Evolutionary conservation across 2,113 vertebrate species (phyloP).

Genomic region (Ardeotis arabs): DNA sequence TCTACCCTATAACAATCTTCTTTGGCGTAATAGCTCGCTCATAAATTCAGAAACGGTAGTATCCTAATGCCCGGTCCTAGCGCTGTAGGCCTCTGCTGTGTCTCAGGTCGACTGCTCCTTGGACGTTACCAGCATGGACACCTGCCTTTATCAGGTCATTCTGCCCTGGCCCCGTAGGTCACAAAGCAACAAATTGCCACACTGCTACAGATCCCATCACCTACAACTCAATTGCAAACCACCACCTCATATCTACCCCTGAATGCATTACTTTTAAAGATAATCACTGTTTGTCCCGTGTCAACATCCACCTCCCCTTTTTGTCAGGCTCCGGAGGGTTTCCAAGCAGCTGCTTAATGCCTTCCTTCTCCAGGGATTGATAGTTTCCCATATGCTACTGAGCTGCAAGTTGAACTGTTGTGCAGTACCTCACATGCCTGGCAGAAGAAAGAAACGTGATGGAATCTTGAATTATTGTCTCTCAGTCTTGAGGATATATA

Average conservation of each 20-base stretch:
- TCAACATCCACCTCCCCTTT: neutral
- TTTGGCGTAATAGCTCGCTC: neutral
- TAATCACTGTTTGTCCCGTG: neutral
- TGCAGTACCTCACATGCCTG: neutral
- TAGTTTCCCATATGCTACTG: conserved; percentile 11
- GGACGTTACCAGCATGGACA: fast-evolving
- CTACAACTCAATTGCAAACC: neutral
- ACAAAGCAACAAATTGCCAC: neutral
- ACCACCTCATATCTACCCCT: neutral
- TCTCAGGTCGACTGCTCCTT: neutral
- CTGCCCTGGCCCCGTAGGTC: neutral
- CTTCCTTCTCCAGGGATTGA: conserved; percentile 11
- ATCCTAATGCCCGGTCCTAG: neutral
- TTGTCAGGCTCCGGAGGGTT: neutral
- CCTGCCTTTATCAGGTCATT: neutral
- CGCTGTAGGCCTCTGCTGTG: neutral
- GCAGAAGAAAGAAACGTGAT: neutral
- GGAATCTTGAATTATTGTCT: neutral
- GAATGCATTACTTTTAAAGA: neutral
- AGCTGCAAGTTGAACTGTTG: conserved; percentile 1
- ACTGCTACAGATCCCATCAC: neutral
- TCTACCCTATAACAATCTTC: neutral
- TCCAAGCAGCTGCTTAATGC: conserved; percentile 37
- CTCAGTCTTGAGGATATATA: neutral
- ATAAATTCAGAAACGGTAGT: neutral